Evolutionary conservation across 2,797 vertebrate species (phyloP), one percentile per base, ranked within the genome.

Genomic region (Oreonectes daqikongensis): DNA sequence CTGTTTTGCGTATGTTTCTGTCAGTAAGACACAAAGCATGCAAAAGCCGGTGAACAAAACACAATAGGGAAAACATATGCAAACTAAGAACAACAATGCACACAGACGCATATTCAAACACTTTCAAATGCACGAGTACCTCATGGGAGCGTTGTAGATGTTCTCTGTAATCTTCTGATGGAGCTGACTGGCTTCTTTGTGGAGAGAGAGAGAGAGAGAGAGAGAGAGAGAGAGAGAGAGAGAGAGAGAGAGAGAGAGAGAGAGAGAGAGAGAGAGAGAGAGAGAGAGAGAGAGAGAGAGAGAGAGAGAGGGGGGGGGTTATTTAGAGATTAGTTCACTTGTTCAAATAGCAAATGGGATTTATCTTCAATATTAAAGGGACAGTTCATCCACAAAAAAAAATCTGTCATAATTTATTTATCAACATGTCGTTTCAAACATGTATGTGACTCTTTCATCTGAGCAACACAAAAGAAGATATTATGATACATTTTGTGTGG

Each of bases 151-250:
- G 18, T 94, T 92, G 32, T 92, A 95, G 9, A 95, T 93, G 66
- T 93, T 95, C 82, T 95, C 94, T 0, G 93, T 91, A 86, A 94
- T 94, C 87, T 93, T 93, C 86, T 94, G 94, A 89, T 95, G 93
- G 69, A 95, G 90, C 74, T 97, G 96, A 79, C 95, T 96, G 75
- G 96, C 96, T 85, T 96, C 95, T 97, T 89, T 84, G 44, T 82
- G 85, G 77, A 24, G 83, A 6, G 84, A 78, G 8, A 87, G 6
- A 82, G 81, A 64, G 77, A 0, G 50, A 48, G 50, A 59, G 72
- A 72, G 68, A 70, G 59, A 69, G 11, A 69, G 20, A 61, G 22
- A 61, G 30, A 48, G 4, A 75, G 24, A 42, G 69, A 5, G 24
- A 30, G 9, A 24, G 68, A 14, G 28, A 38, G 44, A 15, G 8